phyloP scores from a whole-genome alignment of 1,140 invertebrate genomes.

The Hypsibius dujardini region DNA sequence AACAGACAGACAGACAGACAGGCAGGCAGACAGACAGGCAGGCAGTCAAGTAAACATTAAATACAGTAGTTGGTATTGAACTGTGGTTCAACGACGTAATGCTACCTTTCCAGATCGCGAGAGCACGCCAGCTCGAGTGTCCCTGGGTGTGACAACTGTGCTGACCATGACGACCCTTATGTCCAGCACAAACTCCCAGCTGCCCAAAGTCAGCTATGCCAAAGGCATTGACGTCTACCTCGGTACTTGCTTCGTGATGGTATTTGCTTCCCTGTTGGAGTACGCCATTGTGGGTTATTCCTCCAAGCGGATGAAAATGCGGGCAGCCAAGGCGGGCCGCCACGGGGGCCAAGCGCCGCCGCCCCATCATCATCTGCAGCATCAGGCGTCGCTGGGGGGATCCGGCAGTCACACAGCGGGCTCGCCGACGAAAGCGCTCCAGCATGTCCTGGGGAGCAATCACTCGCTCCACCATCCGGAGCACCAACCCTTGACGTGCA shows the following conservation, averaged over 20 bases:
- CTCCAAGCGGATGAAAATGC: conserved; percentile 83
- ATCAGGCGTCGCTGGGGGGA: background rate
- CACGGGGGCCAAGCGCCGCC: background rate
- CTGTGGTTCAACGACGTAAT: background rate
- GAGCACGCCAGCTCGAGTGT: conserved; percentile 84
- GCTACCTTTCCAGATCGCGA: conserved; percentile 42
- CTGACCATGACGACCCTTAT: conserved; percentile 97
- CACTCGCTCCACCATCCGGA: conserved; percentile 11
- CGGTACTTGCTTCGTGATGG: conserved; percentile 82
- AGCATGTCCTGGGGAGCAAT: conserved; percentile 11
- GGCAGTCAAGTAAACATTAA: no score
- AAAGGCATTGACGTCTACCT: conserved; percentile 96
- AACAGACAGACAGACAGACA: no score
- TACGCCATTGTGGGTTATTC: conserved; percentile 85
- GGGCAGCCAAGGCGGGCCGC: conserved; percentile 28
- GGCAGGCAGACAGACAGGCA: no score
- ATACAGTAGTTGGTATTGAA: background rate
- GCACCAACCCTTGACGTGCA: background rate
- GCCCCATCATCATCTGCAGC: no score
- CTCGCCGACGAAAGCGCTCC: background rate
- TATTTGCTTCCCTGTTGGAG: conserved; percentile 38
- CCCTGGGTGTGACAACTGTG: conserved; percentile 87
- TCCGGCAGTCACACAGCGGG: background rate
- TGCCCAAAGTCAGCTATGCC: conserved; percentile 95
- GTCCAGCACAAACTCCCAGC: conserved; percentile 89